Base-by-base conservation (phyloP, 2,797 vertebrate species). In the Hippopotamyrus pictus region DNA sequence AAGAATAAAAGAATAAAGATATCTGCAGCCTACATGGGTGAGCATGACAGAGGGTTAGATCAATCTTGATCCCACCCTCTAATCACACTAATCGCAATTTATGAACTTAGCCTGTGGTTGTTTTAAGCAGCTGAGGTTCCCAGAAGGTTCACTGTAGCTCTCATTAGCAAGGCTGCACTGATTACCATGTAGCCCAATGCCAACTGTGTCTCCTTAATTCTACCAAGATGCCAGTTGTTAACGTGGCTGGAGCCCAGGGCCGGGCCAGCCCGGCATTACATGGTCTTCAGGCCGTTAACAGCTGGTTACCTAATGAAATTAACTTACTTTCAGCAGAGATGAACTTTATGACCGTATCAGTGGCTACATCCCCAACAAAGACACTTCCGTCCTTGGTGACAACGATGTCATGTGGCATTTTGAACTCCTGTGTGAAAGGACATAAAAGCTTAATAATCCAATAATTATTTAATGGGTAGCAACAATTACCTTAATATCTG, bases 371-470 rank as follows among this genome's bases (percentile, higher is more conserved):
- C 53, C 97, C 98, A 0, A 99, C 92, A 4, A 97, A 99, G 0
- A 99, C 94, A 0, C 92, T 96, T 86, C 97, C 97, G 0, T 98
- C 97, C 90, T 94, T 94, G 54, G 94, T 95, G 3, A 95, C 97
- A 5, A 96, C 95, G 0, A 99, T 93, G 91, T 99, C 98, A 25
- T 99, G 98, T 73, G 98, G 98, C 97, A 99, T 98, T 92, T 96
- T 94, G 91, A 99, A 99, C 57, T 94, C 95, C 98, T 98, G 95
- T 37, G 90, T 76, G 93, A 54, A 88, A 53, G 4, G 91, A 87
- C 62, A 92, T 93, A 59, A 41, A 17, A 11, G 8, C 65, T 14
- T 73, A n/a, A 22, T 54, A 33, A 11, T 73, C 59, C 5, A 29
- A 25, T 22, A 22, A 84, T 46, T 44, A 83, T 5, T 7, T 83